phyloP scores from a whole-genome alignment of 2,113 vertebrate species.

The Osmerus mordax region DNA sequence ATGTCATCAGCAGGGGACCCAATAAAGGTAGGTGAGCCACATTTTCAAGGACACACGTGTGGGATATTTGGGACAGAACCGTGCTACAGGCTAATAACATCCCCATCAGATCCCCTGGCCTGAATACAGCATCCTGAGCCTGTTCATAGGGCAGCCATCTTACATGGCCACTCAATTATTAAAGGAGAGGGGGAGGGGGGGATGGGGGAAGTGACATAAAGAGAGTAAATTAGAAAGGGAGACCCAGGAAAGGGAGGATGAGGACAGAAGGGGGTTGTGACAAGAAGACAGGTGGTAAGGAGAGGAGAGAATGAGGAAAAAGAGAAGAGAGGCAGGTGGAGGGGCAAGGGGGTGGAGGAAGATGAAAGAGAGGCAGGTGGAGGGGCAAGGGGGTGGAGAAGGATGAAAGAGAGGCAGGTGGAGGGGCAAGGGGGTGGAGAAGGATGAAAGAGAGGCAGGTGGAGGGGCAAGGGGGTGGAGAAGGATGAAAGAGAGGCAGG shows the following conservation, averaged over 20 bases:
- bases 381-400: background rate
- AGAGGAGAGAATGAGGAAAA: background rate
- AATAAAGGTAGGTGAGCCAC: slow-evolving; percentile 36
- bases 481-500: no score
- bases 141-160: slow-evolving; percentile 29
- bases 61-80: slow-evolving; percentile 56
- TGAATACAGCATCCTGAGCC: slow-evolving; percentile 47
- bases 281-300: background rate
- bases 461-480: no score
- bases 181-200: slow-evolving; percentile 7
- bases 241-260: slow-evolving; percentile 13
- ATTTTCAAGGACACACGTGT: slow-evolving; percentile 63
- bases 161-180: slow-evolving; percentile 46
- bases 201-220: background rate
- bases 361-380: background rate
- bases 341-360: background rate
- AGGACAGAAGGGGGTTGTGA: background rate
- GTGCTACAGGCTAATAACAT: slow-evolving; percentile 51
- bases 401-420: background rate
- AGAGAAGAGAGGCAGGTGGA: background rate
- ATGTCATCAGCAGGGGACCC: slow-evolving; percentile 34
- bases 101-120: slow-evolving; percentile 60
- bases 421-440: no score
- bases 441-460: no score
- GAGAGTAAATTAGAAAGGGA: slow-evolving; percentile 32